phyloP scores from a whole-genome alignment of 2,113 vertebrate genomes.

The Dendrocopos noguchii region DNA sequence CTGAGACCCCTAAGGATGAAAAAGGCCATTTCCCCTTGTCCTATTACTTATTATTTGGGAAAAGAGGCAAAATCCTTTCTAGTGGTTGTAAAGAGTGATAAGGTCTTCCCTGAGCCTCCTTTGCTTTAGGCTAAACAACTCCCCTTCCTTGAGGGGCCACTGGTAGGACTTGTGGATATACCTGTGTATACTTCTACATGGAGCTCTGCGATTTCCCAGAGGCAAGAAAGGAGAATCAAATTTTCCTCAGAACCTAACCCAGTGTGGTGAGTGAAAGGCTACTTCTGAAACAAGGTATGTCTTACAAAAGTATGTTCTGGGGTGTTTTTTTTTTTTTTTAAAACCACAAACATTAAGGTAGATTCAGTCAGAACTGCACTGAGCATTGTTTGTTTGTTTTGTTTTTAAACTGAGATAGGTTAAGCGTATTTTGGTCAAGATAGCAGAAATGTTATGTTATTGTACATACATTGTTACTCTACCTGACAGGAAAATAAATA shows the following conservation, averaged over 20 bases:
- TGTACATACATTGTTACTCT: neutral
- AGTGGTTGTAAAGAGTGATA: neutral
- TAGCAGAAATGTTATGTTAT: neutral
- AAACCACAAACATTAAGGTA: neutral
- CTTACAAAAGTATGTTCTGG: neutral
- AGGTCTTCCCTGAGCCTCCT: neutral
- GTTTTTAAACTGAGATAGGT: neutral
- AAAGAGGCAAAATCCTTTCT: neutral
- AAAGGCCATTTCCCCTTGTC: neutral
- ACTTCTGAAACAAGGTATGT: neutral
- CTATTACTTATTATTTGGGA: neutral
- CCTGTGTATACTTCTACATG: neutral
- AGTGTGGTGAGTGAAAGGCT: neutral
- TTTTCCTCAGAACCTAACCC: neutral
- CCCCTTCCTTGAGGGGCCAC: neutral
- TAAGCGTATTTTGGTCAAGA: neutral
- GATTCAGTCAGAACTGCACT: neutral
- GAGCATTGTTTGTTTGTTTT: neutral
- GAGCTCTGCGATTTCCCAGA: neutral
- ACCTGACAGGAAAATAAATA: neutral
- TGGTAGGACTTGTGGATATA: neutral
- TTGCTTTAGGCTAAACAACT: neutral
- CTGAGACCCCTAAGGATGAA: too few species aligned
- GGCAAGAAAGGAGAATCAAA: neutral
- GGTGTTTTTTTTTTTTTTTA: fast-evolving